Evolutionary conservation across 1,140 invertebrate species (phyloP), one percentile per base, ranked within the genome.

Genomic region (Eumaeus atala): DNA sequence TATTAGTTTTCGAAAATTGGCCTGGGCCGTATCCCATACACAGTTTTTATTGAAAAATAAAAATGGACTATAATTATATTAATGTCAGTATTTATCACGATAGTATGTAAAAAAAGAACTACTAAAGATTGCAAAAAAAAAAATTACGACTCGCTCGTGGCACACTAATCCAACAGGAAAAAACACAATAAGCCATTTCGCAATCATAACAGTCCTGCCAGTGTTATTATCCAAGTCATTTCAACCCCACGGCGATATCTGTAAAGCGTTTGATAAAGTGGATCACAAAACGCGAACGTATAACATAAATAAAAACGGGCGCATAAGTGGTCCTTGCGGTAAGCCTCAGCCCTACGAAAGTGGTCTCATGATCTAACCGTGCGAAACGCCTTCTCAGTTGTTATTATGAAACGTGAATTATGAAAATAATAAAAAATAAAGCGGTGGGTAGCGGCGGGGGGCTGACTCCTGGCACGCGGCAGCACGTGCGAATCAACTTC

Each of bases 361-460:
- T 81, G 80, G 74, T 80, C 77, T 77, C 75, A 78, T 77, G 70
- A 78, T 66, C 73, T 80, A 84, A 82, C 80, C 83, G 81, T 86
- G 83, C 83, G 81, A 84, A 86, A 86, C 83, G 79, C 81, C 81
- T 82, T 78, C 75, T 67, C 75, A 71, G 70, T 79, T 87, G 77
- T 85, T 85, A 83, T 84, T 84, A 77, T 84, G 80, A 84, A 84
- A 80, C 71, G 74, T 86, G 83, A 84, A 87, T 84, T 84, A 84
- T 83, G 79, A 87, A 87, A 84, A 87, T 84, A 83, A 84, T 87
- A 87, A 87, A 87, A 87, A 87, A 77, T 83, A 77, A 74, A 80
- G 64, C 69, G 72, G 57, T 51, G 62, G 48, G 56, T 54, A 67
- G 53, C 73, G 62, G 68, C 68, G 67, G 81, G 78, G 75, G 81